Evolutionary conservation across 2,113 vertebrate species (phyloP), one percentile per base, ranked within the genome.

Genomic region (Apteryx owenii): DNA sequence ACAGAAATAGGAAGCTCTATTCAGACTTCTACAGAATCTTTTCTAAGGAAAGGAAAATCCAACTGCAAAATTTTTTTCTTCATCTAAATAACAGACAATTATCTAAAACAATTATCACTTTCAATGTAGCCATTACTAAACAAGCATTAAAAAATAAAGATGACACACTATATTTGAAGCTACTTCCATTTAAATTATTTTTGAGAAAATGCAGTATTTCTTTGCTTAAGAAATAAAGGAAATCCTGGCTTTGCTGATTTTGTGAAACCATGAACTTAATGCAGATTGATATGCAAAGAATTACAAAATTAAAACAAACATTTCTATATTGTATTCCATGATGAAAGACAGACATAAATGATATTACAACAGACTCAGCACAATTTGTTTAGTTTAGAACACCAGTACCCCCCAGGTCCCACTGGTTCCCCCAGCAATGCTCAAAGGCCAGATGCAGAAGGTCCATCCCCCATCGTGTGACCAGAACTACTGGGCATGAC

Each of bases 401-500:
- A 8, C 40, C n/a, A 75, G 46, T 3, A 54, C n/a, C 54, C 29
- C 44, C 56, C 8, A 40, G n/a, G 23, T 21, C 22, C 28, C 38
- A 26, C 17, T 20, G 58, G 8, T 53, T 20, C 19, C 46, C 60
- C 18, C 33, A 26, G 46, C 44, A 73, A 36, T 10, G 60, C 38
- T 54, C 60, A 51, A 61, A 73, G 33, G 68, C 26, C 5, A 10
- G 71, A 31, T 0, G 0, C 16, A 6, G 28, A 71, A 75, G 50
- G 5, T 58, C 25, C 7, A 10, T 53, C 81, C 15, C 10, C 19
- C 28, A 13, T 72, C 66, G 20, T 15, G 29, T 16, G 31, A 78
- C 50, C 8, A 17, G 44, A 80, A 46, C 42, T n/a, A 6, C 38
- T 38, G n/a, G 42, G 40, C 28, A 53, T 3, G 28, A 19, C 60